These are phyloP conservation scores for Lonchura striata DNA, from an alignment of 2,113 vertebrate genomes.

Conservation along the genomic window DNA sequence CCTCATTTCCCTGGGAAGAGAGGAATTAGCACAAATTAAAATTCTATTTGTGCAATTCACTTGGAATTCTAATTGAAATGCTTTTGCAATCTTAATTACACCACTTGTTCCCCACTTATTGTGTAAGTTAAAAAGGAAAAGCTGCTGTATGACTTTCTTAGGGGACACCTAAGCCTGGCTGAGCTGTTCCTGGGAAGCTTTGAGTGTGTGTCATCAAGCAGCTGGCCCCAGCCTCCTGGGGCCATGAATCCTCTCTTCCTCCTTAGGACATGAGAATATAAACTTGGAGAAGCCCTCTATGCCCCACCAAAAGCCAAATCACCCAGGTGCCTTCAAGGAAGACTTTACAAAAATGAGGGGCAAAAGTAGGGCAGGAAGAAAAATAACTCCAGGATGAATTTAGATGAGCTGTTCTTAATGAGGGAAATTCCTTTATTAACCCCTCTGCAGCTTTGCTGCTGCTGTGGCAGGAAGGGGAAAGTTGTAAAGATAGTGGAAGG, in stretches of 20 bases:
- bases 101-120: not conserved
- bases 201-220: not conserved
- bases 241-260: not conserved
- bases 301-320: not conserved
- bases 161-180: not conserved
- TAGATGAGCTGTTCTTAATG: not conserved
- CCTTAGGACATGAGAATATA: not conserved
- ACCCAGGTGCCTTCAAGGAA: not conserved
- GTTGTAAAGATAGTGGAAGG: not conserved
- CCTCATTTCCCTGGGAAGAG: not conserved
- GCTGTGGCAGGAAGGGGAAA: not conserved
- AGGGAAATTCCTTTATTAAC: not conserved
- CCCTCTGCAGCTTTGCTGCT: not conserved
- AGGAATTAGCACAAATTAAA: conserved; percentile 16
- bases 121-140: not conserved
- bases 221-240: not conserved
- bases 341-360: not conserved
- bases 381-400: not conserved
- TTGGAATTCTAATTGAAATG: not conserved
- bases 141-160: not conserved
- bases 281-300: not conserved
- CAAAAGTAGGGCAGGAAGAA: not conserved
- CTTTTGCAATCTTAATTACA: conserved; percentile 39
- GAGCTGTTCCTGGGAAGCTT: not conserved
- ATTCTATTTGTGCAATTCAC: not conserved